Evolutionary conservation across 2,888 invertebrate species (phyloP), one percentile per base, ranked within the genome.

Genomic region (Melipona beecheii): DNA sequence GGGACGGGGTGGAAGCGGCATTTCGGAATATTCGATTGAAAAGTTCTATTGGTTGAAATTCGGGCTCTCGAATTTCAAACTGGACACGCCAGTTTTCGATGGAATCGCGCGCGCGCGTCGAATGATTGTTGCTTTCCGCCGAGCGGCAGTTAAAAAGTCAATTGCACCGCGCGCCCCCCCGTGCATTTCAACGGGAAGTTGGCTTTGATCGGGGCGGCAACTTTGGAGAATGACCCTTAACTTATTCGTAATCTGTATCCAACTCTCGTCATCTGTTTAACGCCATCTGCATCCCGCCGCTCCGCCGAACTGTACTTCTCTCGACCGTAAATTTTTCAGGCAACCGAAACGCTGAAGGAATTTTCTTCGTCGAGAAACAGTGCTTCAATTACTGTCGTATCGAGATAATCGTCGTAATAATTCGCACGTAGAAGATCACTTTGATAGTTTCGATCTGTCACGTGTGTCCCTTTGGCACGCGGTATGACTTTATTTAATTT

Each of bases 111-210:
- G 31, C 69, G 31, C 60, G 60, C 62, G n/a, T 21, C 62, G 43
- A 50, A 73, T 64, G 62, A 73, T 62, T 73, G 62, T 73, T 73
- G 60, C 56, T 71, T 43, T 71, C 60, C 58, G 43, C 60, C 49
- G 24, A 49, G 17, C 50, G 50, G 17, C 62, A 73, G 73, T 73
- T 73, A 62, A 31, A 73, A 73, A 73, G 73, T 73, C 73, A 73
- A 52, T 73, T 49, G 50, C 73, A n/a, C 9, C 21, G 31, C 21
- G 27, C 24, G 24, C 56, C 0, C 11, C 2, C 43, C 9, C 24
- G 11, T 71, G 56, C 31, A 56, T 71, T 71, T 71, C 24, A 56
- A 58, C 52, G 56, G 9, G 43, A 24, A 56, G 71, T 71, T 71
- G 31, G 58, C n/a, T 72, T 58, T 49, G 50, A 24, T 49, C 49